Percentiles rank a stretch among this genome's conserved stretches.
Evolutionary conservation across 2,888 invertebrate species (phyloP).

Genomic region (Odontomyia ornata): DNA sequence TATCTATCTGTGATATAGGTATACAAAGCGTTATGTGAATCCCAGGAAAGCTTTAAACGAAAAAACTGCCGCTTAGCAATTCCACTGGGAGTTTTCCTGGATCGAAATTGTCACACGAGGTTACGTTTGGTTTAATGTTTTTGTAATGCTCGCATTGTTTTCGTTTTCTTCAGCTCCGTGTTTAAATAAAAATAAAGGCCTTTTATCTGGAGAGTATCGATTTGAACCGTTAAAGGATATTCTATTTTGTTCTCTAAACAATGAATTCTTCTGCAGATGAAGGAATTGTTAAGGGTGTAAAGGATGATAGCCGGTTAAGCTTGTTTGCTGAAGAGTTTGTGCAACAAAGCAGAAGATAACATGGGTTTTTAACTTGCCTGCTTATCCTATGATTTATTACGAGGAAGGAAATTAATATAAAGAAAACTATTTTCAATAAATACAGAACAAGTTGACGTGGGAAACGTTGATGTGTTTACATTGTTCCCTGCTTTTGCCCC

Average conservation of each 20-base stretch:
- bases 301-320: constrained; percentile 4
- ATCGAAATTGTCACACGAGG: neutral
- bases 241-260: constrained; percentile 8
- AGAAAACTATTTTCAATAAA: neutral
- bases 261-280: neutral
- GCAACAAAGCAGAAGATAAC: constrained; percentile 13
- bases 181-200: constrained; percentile 37
- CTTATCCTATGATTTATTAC: neutral
- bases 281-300: neutral
- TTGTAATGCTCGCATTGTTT: constrained; percentile 29
- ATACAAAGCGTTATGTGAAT: neutral
- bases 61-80: too few relatives aligned
- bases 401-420: neutral
- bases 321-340: constrained; percentile 29
- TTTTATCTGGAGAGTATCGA: constrained; percentile 40
- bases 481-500: too few relatives aligned
- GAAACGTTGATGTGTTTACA: too few relatives aligned
- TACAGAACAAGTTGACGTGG: too few relatives aligned
- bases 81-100: neutral
- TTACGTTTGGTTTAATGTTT: neutral
- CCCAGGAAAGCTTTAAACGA: too few relatives aligned
- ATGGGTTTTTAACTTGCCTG: neutral
- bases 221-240: constrained; percentile 35
- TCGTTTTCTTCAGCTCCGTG: neutral
- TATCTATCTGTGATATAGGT: neutral